Conservation (phyloP, 2,113 vertebrate genomes). For the Geococcyx californianus region DNA sequence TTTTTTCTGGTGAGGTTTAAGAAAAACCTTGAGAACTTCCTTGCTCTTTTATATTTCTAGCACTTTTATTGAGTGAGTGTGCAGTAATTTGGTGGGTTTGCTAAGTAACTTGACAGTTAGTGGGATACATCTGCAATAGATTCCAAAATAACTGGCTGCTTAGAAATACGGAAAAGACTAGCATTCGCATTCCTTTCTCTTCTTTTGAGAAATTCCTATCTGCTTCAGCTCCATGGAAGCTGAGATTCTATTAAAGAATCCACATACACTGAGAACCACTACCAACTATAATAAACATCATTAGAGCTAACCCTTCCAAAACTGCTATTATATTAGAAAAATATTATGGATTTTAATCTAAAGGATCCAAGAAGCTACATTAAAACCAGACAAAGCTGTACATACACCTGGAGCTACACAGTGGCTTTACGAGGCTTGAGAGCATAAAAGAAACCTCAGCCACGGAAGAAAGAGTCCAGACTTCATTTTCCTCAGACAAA, state of each 20-base stretch:
- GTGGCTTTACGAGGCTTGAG: not conserved
- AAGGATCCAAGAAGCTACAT: not conserved
- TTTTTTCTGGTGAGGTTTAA: not conserved
- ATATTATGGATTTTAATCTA: not conserved
- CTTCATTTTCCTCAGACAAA: not conserved
- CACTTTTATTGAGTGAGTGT: slow-evolving; percentile 55
- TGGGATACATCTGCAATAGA: slow-evolving; percentile 54
- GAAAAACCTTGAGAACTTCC: slow-evolving; percentile 18
- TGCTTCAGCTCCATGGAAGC: not conserved
- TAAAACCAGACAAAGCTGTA: not conserved
- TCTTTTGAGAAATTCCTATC: not conserved
- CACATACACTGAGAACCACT: not conserved
- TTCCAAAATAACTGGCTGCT: slow-evolving; percentile 37
- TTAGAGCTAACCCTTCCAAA: not conserved
- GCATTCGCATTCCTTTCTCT: not conserved
- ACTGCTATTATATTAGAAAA: not conserved
- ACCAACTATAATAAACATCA: not conserved
- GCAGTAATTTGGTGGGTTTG: slow-evolving; percentile 57
- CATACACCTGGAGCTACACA: not conserved
- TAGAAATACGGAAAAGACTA: slow-evolving; percentile 28
- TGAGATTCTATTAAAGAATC: not conserved
- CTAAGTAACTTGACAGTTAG: slow-evolving; percentile 67
- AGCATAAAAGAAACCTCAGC: not conserved
- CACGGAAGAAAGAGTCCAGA: not conserved
- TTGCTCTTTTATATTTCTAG: slow-evolving; percentile 39